Conservation (phyloP, 2,797 vertebrate genomes). For the Pogoniulus pusillus region DNA sequence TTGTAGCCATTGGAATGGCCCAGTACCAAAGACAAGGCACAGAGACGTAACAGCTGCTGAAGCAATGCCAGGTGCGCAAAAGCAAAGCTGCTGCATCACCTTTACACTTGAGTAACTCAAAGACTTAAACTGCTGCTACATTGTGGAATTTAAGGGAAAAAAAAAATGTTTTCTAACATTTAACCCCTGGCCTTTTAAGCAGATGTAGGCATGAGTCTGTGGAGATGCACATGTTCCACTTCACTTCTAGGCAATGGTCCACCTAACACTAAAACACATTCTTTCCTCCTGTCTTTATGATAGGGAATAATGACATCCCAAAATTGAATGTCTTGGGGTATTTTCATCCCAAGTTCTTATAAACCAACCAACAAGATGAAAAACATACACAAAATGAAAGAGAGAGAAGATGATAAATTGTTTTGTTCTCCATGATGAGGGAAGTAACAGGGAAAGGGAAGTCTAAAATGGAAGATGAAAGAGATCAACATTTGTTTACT, state of each 20-base stretch:
- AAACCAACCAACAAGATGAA: no score
- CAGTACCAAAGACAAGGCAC: neutral
- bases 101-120: neutral
- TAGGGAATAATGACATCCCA: neutral
- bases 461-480: neutral
- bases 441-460: neutral
- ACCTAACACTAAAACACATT: neutral
- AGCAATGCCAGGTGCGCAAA: no score
- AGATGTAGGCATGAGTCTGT: neutral
- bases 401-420: no score
- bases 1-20: neutral
- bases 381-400: no score
- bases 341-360: no score
- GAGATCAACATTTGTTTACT: neutral
- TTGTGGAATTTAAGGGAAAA: neutral
- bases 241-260: neutral
- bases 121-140: neutral
- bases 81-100: neutral
- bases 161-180: neutral
- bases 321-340: neutral
- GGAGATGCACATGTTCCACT: rapidly evolving
- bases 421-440: neutral
- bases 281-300: neutral
- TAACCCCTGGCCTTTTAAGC: neutral
- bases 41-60: neutral